Base-by-base conservation (phyloP, 2,113 vertebrate species). In the Chamaea fasciata region DNA sequence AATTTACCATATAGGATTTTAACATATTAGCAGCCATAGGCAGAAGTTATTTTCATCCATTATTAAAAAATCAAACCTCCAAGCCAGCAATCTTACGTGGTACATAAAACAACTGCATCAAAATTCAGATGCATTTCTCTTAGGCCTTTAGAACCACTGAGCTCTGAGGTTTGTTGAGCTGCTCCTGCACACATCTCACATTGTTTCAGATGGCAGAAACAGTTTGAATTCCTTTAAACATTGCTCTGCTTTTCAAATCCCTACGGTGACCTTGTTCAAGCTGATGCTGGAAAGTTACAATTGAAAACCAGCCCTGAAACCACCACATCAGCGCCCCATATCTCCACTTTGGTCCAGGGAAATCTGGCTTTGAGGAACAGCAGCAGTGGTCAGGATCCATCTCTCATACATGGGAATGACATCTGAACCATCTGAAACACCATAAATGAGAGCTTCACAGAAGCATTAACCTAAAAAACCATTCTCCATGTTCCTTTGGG, bases 1-100 rank as follows among this genome's bases (percentile, higher is more conserved):
- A 4, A 96, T 94, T 96, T 93, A 80, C 35, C 73, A 89, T 90
- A 91, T 28, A 87, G 56, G 90, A 94, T 87, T 96, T 94, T 89
- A 92, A 90, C 89, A 70, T 89, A 83, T 55, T 71, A 87, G 50
- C 87, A 90, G 81, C 65, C 78, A 97, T 59, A 96, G 75, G 86
- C 37, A 95, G 46, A 76, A 91, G 53, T 74, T 83, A 87, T 92
- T 92, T 77, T 65, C 79, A 82, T 49, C 82, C 87, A 50, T 83
- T 97, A 94, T 79, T 87, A 67, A 87, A 67, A 95, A 94, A 75
- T 59, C 26, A 91, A 96, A 95, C 69, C 47, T 91, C 52, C 41
- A 85, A 73, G 75, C 53, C 46, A 93, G 30, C 81, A 84, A 95
- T 96, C 60, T 84, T 79, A 56, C 8, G 26, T 80, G 65, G 79